Conservation (phyloP, 2,113 vertebrate species). For the Mustela nigripes region DNA sequence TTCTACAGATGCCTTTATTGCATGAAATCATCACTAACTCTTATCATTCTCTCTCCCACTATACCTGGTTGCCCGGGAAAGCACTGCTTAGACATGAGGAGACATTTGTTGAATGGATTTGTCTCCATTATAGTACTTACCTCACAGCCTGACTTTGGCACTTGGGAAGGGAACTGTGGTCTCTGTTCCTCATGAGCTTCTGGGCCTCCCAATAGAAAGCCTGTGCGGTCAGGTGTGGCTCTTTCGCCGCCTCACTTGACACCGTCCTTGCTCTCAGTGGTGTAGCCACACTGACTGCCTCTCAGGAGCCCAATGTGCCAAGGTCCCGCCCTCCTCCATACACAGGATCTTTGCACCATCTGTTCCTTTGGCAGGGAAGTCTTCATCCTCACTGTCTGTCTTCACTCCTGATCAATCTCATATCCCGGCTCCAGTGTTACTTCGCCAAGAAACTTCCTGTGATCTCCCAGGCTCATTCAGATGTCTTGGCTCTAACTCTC, state of each 20-base stretch:
- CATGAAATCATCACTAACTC: not conserved
- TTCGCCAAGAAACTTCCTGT: not conserved
- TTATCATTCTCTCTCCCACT: not conserved
- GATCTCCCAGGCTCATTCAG: not conserved
- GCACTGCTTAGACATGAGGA: not conserved
- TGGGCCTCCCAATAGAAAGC: not conserved
- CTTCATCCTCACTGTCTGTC: not conserved
- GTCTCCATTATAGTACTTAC: not conserved
- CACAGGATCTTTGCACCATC: not conserved
- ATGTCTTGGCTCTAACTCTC: not conserved
- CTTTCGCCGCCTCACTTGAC: not conserved
- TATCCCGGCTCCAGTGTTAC: not conserved
- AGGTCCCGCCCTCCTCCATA: accelerated
- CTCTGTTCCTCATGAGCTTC: not conserved
- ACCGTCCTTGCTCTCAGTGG: not conserved
- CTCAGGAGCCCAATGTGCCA: not conserved
- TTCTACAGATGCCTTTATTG: not conserved
- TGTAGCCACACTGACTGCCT: not conserved
- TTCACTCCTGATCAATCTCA: not conserved
- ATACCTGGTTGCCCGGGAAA: not conserved
- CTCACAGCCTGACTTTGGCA: no score
- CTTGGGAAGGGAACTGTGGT: not conserved
- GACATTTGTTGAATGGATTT: not conserved
- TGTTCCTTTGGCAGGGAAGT: not conserved
- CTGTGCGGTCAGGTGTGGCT: not conserved